Evolutionary conservation across 2,113 vertebrate genomes (phyloP).

Genomic region (Platichthys flesus): DNA sequence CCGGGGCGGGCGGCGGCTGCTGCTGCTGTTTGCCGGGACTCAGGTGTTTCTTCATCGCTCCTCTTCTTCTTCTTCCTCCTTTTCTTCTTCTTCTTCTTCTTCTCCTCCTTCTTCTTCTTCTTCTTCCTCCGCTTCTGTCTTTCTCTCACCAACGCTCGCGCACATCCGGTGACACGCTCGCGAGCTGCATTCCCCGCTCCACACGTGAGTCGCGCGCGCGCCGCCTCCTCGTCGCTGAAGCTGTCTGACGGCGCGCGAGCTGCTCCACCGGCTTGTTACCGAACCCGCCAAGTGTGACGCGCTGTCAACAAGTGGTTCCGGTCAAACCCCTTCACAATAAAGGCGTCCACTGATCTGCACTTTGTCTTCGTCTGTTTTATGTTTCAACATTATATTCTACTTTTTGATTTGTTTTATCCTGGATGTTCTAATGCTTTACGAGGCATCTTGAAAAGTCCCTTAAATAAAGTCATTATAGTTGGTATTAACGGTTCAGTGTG

Average conservation of each 20-base stretch:
- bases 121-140: conserved; percentile 10
- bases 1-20: conserved; percentile 41
- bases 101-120: too few species aligned
- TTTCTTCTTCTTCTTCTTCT: too few species aligned
- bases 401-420: not conserved
- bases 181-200: conserved; percentile 49
- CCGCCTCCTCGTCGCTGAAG: conserved; percentile 15
- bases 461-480: not conserved
- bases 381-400: not conserved
- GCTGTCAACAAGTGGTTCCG: not conserved
- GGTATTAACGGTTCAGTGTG: not conserved
- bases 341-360: not conserved
- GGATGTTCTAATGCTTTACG: not conserved
- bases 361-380: not conserved
- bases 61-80: too few species aligned
- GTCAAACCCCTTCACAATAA: conserved; percentile 21
- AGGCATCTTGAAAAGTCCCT: not conserved
- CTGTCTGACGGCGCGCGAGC: conserved; percentile 22
- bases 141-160: conserved; percentile 45
- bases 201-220: conserved; percentile 49
- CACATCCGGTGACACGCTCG: conserved; percentile 17
- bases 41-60: conserved; percentile 83
- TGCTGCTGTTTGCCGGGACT: conserved; percentile 78
- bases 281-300: fast-evolving
- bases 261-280: not conserved